Conservation (phyloP, 2,113 vertebrate genomes). For the Gymnorhina tibicen region DNA sequence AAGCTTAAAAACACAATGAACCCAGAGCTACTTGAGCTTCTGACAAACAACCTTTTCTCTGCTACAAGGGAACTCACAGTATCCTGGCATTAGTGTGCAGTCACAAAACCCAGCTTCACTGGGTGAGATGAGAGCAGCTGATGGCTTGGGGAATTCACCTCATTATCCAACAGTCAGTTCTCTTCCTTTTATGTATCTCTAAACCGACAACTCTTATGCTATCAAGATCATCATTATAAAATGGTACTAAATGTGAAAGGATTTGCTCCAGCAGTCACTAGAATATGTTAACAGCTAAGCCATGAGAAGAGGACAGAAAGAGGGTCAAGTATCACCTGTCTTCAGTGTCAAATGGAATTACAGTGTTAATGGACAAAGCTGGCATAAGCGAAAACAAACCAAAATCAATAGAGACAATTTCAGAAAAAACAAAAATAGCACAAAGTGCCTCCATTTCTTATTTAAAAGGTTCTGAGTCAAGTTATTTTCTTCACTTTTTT, state of each 20-base stretch:
- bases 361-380: neutral
- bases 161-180: accelerated
- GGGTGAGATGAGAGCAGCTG: neutral
- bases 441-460: neutral
- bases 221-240: neutral
- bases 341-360: neutral
- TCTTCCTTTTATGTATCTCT: neutral
- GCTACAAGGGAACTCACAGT: neutral
- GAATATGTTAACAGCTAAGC: neutral
- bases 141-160: neutral
- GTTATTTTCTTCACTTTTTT: neutral
- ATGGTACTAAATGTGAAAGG: neutral
- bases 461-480: neutral
- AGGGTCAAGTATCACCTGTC: neutral
- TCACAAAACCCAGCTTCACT: neutral
- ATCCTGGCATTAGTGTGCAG: neutral
- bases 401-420: neutral
- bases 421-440: neutral
- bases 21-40: neutral
- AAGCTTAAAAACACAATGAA: neutral
- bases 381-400: neutral
- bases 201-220: accelerated
- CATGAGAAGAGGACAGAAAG: neutral
- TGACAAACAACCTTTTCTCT: neutral
- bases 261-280: neutral